Base-by-base conservation (phyloP, 53 echinoderm and acorn worm genomes). In the Paelopatides confundens region DNA sequence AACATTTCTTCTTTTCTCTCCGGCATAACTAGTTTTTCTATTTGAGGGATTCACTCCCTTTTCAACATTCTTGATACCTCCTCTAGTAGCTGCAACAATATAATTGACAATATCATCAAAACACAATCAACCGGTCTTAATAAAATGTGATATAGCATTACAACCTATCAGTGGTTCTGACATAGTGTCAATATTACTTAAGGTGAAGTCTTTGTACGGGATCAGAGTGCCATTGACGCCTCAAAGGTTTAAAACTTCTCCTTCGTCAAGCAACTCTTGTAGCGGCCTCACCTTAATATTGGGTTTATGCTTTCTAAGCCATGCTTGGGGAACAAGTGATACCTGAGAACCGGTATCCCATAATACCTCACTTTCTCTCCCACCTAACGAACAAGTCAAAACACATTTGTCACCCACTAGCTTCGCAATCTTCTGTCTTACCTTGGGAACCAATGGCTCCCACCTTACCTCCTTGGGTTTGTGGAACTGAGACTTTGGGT, bases 351-450 rank as follows among this genome's bases (percentile, higher is more conserved):
- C n/a, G n/a, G n/a, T n/a, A n/a, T n/a, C n/a, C n/a, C n/a, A n/a
- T n/a, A n/a, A n/a, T n/a, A n/a, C n/a, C n/a, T n/a, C 64, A 5
- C 65, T 24, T 4, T 50, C 24, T n/a, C n/a, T 10, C 65, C 47
- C 29, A 43, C 78, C 78, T 32, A 88, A 35, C 2, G 17, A 32
- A 26, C 52, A 78, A 31, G 77, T 58, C 38, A 86, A 35, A 85
- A n/a, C n/a, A n/a, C n/a, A n/a, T n/a, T n/a, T n/a, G n/a, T n/a
- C n/a, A n/a, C n/a, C n/a, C n/a, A n/a, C 35, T 31, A 85, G 66
- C 47, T 51, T 51, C n/a, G 53, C 30, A 21, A 86, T 18, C 69
- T 70, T 86, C 24, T 21, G 30, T 5, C 64, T 31, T 58, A 58
- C 62, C 11, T 51, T 11, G 18, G 6, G 2, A 26, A 26, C 21